Conservation (phyloP, 1,140 invertebrate species). For the Prorops nasuta region DNA sequence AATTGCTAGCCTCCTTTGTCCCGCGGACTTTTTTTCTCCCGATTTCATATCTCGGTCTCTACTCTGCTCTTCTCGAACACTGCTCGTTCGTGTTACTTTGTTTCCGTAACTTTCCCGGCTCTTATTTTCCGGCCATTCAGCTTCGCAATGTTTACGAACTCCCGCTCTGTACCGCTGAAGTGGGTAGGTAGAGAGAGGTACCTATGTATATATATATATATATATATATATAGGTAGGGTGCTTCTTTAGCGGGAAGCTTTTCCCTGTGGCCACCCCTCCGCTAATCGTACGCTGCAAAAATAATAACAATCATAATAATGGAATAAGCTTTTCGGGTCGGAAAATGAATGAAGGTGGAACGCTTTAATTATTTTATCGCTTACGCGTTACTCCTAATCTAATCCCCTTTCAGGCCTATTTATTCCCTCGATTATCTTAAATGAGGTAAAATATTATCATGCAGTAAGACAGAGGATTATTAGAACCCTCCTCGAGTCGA, state of each 20-base stretch:
- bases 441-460: too few species aligned
- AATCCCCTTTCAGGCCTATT: too few species aligned
- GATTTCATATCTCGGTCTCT: conserved; percentile 14
- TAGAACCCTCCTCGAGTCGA: too few species aligned
- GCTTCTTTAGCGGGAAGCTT: too few species aligned
- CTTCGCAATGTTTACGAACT: conserved; percentile 5
- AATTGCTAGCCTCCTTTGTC: conserved; percentile 14
- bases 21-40: conserved; percentile 9
- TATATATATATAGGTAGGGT: too few species aligned
- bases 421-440: not conserved
- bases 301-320: too few species aligned
- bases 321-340: conserved; percentile 28
- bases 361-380: conserved; percentile 37
- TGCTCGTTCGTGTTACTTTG: conserved; percentile 17
- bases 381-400: too few species aligned
- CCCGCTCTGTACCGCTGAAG: not conserved
- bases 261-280: not conserved
- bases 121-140: conserved; percentile 3
- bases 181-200: too few species aligned
- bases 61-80: conserved; percentile 16
- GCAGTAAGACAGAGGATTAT: too few species aligned
- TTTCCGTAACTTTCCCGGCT: conserved; percentile 15
- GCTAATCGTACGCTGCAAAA: conserved; percentile 11
- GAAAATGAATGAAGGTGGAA: conserved; percentile 18
- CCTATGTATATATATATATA: too few species aligned